Conservation (phyloP, 2,113 vertebrate species). For the Coturnix japonica region DNA sequence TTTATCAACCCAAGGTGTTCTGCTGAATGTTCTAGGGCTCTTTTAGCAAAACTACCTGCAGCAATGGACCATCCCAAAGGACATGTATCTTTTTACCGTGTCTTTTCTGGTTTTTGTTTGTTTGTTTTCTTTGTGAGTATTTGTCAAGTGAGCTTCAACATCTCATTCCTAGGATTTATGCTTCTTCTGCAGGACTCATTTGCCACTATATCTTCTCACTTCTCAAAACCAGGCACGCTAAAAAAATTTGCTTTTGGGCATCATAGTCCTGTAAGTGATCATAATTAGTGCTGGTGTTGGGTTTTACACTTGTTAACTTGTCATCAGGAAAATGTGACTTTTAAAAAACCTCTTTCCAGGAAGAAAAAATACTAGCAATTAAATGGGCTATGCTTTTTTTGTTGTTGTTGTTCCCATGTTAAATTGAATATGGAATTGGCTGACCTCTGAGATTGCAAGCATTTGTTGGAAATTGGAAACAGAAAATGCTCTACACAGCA, state of each 20-base stretch:
- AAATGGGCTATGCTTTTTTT: fast-evolving
- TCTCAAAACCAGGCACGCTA: background rate
- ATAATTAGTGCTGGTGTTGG: background rate
- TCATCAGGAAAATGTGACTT: background rate
- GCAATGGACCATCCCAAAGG: background rate
- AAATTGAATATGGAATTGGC: background rate
- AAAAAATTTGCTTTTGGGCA: background rate
- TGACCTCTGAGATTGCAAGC: background rate
- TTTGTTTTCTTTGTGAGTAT: background rate
- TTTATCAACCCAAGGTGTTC: background rate
- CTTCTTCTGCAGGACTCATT: background rate
- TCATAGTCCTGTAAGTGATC: fast-evolving
- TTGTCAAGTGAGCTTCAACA: background rate
- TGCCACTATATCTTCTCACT: background rate
- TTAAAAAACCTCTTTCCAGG: background rate
- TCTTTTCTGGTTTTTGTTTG: background rate
- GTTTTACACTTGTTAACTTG: background rate
- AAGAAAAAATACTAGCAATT: background rate
- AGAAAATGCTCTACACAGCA: background rate
- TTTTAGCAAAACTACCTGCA: background rate
- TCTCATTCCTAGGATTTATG: background rate
- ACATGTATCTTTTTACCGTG: background rate
- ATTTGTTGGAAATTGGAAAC: background rate
- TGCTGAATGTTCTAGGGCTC: background rate
- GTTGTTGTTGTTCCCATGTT: background rate